Evolutionary conservation across 1,140 invertebrate species (phyloP).

Genomic region (Eumaeus atala): DNA sequence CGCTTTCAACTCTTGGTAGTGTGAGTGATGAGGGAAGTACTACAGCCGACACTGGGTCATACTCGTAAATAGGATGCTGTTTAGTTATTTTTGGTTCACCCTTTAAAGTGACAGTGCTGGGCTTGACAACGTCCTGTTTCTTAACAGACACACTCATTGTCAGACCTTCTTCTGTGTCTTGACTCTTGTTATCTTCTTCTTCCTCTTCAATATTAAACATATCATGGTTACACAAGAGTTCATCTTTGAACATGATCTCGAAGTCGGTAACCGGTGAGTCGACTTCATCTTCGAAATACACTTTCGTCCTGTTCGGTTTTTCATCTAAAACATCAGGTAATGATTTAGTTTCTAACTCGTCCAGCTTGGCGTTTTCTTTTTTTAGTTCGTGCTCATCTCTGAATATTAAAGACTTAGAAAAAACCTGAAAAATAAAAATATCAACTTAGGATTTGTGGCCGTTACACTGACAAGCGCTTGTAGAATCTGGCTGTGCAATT

Average conservation of each 20-base stretch:
- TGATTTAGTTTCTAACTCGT: slow-evolving; percentile 61
- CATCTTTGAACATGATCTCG: slow-evolving; percentile 74
- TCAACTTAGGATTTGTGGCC: not conserved
- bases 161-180: slow-evolving; percentile 60
- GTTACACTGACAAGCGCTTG: too few relatives aligned
- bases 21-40: slow-evolving; percentile 45
- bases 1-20: slow-evolving; percentile 61
- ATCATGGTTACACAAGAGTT: slow-evolving; percentile 50
- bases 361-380: slow-evolving; percentile 44
- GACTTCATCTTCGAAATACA: slow-evolving; percentile 66
- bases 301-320: slow-evolving; percentile 61
- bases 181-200: slow-evolving; percentile 55
- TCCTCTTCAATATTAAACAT: slow-evolving; percentile 73
- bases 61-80: slow-evolving; percentile 49
- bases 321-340: slow-evolving; percentile 58
- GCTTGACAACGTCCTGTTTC: slow-evolving; percentile 62
- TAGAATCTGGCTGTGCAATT: too few relatives aligned
- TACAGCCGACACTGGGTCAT: slow-evolving; percentile 50
- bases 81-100: slow-evolving; percentile 57
- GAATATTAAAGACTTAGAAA: slow-evolving; percentile 71
- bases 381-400: slow-evolving; percentile 66
- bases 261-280: slow-evolving; percentile 69
- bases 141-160: slow-evolving; percentile 56
- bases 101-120: slow-evolving; percentile 60
- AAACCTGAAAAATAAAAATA: slow-evolving; percentile 48